Evolutionary conservation across 2,888 invertebrate species (phyloP).

Genomic region (Heliconius aoede): DNA sequence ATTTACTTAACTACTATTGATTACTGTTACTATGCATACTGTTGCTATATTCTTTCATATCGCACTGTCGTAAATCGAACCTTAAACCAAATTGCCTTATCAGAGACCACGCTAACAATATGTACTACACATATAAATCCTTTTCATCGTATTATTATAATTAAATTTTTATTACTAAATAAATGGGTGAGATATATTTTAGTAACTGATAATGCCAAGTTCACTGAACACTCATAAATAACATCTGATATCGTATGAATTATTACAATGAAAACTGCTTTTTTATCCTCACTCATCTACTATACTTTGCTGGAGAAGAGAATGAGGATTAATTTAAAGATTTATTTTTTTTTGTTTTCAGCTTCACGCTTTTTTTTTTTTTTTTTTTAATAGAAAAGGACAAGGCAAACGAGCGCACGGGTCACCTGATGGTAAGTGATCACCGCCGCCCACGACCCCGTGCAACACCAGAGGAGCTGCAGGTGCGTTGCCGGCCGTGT

Average conservation of each 20-base stretch:
- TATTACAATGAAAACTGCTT: conserved; percentile 5
- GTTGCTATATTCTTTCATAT: no score
- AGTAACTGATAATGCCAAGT: conserved; percentile 27
- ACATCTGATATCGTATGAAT: conserved; percentile 26
- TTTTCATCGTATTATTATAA: neutral
- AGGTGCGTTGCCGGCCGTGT: no score
- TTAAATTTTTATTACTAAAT: conserved; percentile 12
- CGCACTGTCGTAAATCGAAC: neutral
- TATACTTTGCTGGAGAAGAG: neutral
- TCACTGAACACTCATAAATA: conserved; percentile 29
- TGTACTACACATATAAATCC: neutral
- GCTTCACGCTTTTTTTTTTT: no score
- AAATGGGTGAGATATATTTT: conserved; percentile 12
- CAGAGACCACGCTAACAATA: neutral
- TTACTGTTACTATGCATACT: no score
- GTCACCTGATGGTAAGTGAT: no score
- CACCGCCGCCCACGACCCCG: no score
- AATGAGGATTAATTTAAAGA: neutral
- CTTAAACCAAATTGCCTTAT: neutral
- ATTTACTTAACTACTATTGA: no score
- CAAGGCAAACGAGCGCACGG: no score
- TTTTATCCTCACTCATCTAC: neutral
- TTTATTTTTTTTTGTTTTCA: neutral
- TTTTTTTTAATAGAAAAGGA: no score
- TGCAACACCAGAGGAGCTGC: no score